These are phyloP conservation scores for Chelonus insularis DNA, from an alignment of 1,140 invertebrate genomes.

Conservation along the genomic window DNA sequence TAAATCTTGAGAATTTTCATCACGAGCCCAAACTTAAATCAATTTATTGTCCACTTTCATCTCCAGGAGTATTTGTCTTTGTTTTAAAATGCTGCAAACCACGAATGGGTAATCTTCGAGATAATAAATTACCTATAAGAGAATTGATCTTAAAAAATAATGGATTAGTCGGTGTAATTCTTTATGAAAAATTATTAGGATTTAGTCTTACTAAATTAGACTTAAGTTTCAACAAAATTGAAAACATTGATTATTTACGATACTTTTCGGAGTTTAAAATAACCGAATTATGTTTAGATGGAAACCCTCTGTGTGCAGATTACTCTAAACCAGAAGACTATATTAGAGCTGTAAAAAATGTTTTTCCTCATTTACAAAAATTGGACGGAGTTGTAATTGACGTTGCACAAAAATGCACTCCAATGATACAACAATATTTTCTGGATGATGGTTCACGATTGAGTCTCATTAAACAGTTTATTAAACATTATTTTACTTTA, in stretches of 20 bases:
- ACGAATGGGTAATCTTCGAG: constrained; percentile 34
- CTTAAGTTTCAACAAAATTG: constrained; percentile 47
- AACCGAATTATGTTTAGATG: constrained; percentile 53
- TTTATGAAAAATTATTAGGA: constrained; percentile 49
- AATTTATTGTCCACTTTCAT: constrained; percentile 50
- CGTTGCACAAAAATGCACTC: constrained; percentile 43
- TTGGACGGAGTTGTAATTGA: constrained; percentile 52
- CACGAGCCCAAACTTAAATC: constrained; percentile 44
- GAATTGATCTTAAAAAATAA: constrained; percentile 50
- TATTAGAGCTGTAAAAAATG: constrained; percentile 40
- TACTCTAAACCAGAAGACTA: constrained; percentile 47
- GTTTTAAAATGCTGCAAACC: constrained; percentile 42
- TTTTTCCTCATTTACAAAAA: constrained; percentile 51
- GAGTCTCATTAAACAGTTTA: constrained; percentile 52
- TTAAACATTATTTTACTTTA: constrained; percentile 52
- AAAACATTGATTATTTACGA: constrained; percentile 43
- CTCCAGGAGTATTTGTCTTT: constrained; percentile 42
- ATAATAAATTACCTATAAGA: constrained; percentile 43
- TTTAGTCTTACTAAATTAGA: constrained; percentile 46
- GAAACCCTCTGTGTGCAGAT: constrained; percentile 52
- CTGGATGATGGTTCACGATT: constrained; percentile 40
- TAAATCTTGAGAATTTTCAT: constrained; percentile 52
- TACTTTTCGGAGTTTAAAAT: constrained; percentile 53
- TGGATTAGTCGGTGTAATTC: constrained; percentile 37
- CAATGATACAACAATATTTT: constrained; percentile 40